Percentiles rank a stretch among this genome's conserved stretches.
phyloP scores from a whole-genome alignment of 2,797 vertebrate species.

The Vipera ursinii region DNA sequence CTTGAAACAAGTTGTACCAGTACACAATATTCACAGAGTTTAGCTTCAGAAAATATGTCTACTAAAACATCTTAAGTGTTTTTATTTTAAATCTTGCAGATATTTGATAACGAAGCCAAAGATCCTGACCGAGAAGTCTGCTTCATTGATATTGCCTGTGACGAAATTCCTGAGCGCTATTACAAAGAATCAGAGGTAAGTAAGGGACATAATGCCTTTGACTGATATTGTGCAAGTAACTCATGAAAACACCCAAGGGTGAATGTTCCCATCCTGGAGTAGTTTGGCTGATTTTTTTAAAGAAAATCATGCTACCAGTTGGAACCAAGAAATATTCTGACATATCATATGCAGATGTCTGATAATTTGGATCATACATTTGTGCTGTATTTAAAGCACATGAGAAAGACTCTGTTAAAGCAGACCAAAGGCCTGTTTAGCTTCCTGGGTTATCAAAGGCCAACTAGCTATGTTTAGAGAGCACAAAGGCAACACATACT shows the following conservation, averaged over 20 bases:
- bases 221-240: neutral
- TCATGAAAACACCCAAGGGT: neutral
- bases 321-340: neutral
- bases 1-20: neutral
- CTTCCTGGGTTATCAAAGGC: neutral
- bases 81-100: constrained; percentile 75
- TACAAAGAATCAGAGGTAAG: constrained; percentile 96
- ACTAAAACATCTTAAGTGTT: neutral
- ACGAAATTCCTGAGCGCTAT: constrained; percentile 90
- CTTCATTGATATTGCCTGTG: constrained; percentile 89
- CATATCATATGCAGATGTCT: neutral
- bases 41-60: neutral
- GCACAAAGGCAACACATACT: neutral
- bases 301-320: neutral
- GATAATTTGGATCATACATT: neutral
- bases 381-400: neutral
- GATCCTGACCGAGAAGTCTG: constrained; percentile 89
- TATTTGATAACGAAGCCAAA: constrained; percentile 89
- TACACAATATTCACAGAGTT: constrained; percentile 4
- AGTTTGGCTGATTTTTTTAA: neutral
- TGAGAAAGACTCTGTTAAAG: neutral
- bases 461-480: neutral
- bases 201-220: neutral
- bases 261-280: neutral
- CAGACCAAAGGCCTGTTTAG: neutral